Evolutionary conservation across 2,113 vertebrate genomes (phyloP), one percentile per base, ranked within the genome.

Genomic region (Nycticryphes semicollaris): DNA sequence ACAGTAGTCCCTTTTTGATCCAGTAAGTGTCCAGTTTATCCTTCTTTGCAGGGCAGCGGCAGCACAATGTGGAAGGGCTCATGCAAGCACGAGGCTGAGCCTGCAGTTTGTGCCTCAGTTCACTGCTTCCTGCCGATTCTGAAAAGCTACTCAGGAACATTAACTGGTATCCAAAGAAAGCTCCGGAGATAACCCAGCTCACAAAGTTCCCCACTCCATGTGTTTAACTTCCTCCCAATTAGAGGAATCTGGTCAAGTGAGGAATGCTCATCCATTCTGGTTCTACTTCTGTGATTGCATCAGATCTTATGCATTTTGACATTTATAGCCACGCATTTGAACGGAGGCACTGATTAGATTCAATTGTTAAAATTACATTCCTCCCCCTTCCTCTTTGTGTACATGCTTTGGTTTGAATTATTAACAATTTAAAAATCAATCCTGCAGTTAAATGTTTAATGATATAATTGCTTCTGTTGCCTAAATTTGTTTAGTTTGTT

Each of bases 381-480:
- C 89, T 92, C 86, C 37, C 41, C 20, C 39, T 89, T 84, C 69
- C 37, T 79, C 84, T 72, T 35, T 66, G 53, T 53, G 56, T 48
- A 62, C 76, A 74, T 27, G 10, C 72, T 92, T 93, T 69, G 69
- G 62, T 89, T 96, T 87, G 72, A 87, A 90, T 84, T 91, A 94
- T 94, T 92, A 97, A 74, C 43, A 83, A 96, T 95, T 95, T 91
- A 83, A 94, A 96, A 91, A 94, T 87, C 87, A 95, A 83, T 90
- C 95, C 53, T 87, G 51, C 54, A 84, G 84, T 87, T 96, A 95
- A 94, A 94, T 80, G n/a, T 86, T 96, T 94, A 96, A 94, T 87
- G 28, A 73, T 63, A 63, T 95, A 96, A 95, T 85, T 95, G 72
- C 83, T 95, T 80, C 63, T 66, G 64, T 87, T 96, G 77, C 66